Conservation (phyloP, 2,888 invertebrate genomes). For the Tachystola acroxantha region DNA sequence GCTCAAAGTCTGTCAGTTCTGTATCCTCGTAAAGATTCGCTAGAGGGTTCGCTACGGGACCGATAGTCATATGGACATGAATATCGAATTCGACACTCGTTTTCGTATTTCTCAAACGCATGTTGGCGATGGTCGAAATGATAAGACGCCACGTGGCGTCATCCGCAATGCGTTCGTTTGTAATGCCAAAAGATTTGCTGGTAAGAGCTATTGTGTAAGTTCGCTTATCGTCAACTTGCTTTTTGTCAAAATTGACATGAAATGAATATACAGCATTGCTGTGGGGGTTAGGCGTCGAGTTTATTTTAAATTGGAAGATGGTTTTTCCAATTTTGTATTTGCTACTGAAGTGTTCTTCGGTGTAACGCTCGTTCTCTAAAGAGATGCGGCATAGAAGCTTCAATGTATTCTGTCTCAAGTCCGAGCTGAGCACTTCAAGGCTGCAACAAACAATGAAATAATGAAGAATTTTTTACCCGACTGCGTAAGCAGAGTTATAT, state of each 20-base stretch:
- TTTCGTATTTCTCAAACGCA: too few relatives aligned
- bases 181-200: slow-evolving; percentile 27
- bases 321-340: too few relatives aligned
- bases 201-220: slow-evolving; percentile 30
- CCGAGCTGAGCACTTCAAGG: too few relatives aligned
- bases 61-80: slow-evolving; percentile 27
- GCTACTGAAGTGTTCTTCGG: too few relatives aligned
- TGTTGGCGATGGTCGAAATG: slow-evolving; percentile 22
- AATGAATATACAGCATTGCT: slow-evolving; percentile 31
- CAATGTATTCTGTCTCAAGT: too few relatives aligned
- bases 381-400: too few relatives aligned
- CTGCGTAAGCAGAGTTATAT: too few relatives aligned
- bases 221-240: slow-evolving; percentile 25
- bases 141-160: slow-evolving; percentile 42
- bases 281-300: slow-evolving; percentile 27
- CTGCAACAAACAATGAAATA: too few relatives aligned
- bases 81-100: too few relatives aligned
- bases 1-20: slow-evolving; percentile 43
- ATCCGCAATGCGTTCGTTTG: slow-evolving; percentile 27
- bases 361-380: too few relatives aligned
- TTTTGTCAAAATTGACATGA: slow-evolving; percentile 32
- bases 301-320: slow-evolving; percentile 30
- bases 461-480: too few relatives aligned
- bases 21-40: slow-evolving; percentile 32
- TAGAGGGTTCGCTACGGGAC: slow-evolving; percentile 30